Base-by-base conservation (phyloP, 53 echinoderm and acorn worm species). In the Antedon mediterranea region DNA sequence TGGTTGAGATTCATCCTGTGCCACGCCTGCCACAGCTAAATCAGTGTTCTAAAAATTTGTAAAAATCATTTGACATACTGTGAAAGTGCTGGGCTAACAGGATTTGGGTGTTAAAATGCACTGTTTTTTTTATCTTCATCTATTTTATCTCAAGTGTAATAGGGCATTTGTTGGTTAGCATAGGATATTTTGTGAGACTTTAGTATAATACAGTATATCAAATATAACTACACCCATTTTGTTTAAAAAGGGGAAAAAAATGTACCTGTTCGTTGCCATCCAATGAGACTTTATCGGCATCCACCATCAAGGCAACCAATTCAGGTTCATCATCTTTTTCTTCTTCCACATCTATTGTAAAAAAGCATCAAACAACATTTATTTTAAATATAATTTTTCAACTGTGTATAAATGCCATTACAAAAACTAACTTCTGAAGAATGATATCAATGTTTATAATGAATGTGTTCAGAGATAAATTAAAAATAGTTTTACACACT, bases 231-330 rank as follows among this genome's bases (percentile, higher is more conserved):
- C n/a, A n/a, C n/a, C n/a, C n/a, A n/a, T n/a, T n/a, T n/a, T n/a
- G n/a, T n/a, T n/a, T n/a, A n/a, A n/a, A n/a, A n/a, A n/a, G n/a
- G n/a, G n/a, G n/a, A n/a, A n/a, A n/a, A n/a, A n/a, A n/a, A n/a
- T n/a, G n/a, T 31, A 76, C 85, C 57, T 85, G 18, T 5, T 89
- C 84, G 75, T 82, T 79, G 26, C 95, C 95, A 33, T 89, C 91
- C 43, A 84, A 87, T 71, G 95, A 91, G 26, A 95, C 95, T 0
- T 83, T 78, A 32, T 95, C 95, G 31, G 95, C 95, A 34, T 91
- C 89, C 26, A 95, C 85, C 70, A 95, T 43, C 83, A 82, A 81
- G 28, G 23, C 23, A 18, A 85, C 76, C 33, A 93, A 72, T 76
- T 93, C 93, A 27, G 85, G 79, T 20, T 92, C 89, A 30, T 89